Conservation (phyloP, 2,113 vertebrate species). For the Mustela nigripes region DNA sequence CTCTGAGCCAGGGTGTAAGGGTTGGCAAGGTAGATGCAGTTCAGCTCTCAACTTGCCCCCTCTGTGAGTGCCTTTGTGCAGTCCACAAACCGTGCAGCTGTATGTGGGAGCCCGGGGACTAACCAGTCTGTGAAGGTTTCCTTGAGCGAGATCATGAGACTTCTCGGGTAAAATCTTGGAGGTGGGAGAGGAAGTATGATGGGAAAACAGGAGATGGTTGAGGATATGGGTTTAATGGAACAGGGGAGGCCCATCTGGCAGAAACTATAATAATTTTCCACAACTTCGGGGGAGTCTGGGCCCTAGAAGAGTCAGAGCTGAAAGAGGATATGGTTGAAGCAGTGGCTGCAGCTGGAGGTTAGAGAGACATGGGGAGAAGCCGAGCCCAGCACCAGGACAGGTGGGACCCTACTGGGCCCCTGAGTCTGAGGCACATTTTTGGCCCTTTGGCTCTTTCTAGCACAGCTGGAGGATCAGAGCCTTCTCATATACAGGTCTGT, state of each 20-base stretch:
- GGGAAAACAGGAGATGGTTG: neutral
- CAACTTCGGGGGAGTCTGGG: neutral
- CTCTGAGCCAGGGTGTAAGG: neutral
- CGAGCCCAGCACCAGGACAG: neutral
- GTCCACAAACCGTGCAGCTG: neutral
- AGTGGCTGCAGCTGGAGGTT: neutral
- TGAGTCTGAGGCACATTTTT: neutral
- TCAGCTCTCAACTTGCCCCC: neutral
- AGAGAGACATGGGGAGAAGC: neutral
- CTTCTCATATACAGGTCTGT: neutral
- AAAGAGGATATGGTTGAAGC: neutral
- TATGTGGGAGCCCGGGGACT: neutral
- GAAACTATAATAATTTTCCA: neutral
- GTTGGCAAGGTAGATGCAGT: neutral
- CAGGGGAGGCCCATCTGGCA: neutral
- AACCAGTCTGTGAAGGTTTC: slow-evolving; percentile 15
- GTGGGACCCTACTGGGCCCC: neutral
- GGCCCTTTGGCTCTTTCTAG: neutral
- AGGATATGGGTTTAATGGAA: neutral
- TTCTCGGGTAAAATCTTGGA: neutral
- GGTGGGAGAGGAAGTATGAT: neutral
- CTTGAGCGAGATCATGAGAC: slow-evolving; percentile 27
- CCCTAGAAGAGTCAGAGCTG: neutral
- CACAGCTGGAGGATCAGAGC: neutral
- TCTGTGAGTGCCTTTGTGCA: neutral